Base-by-base conservation (phyloP, 2,113 vertebrate species). In the Sander vitreus region DNA sequence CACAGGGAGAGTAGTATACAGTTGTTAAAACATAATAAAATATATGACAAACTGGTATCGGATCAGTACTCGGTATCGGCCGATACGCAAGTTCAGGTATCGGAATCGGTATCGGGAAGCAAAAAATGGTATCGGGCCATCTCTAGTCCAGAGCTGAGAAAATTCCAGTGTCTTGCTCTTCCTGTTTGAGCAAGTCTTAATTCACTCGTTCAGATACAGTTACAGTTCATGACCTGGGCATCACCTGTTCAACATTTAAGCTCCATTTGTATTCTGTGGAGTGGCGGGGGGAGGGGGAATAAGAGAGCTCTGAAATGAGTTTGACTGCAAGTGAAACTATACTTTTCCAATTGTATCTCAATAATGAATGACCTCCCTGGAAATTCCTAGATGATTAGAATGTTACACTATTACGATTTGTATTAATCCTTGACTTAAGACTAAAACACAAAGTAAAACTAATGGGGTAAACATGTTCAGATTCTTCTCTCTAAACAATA, bases 161-260 rank as follows among this genome's bases (percentile, higher is more conserved):
- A 78, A 73, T 18, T 59, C 66, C 72, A 60, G 48, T 25, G 48
- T 47, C 55, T 62, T 21, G 5, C 55, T 58, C 62, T 83, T 85
- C 76, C 65, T 51, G 55, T 79, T 55, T 71, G 27, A 72, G 50
- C 18, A 10, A 33, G 27, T 36, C 36, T 65, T 59, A 60, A 77
- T 50, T 75, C 65, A 57, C 11, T 15, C 1, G 1, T 51, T 57
- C 51, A 79, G 78, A 70, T 71, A 30, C 51, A 73, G 74, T 85
- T 86, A 75, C 77, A 78, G 58, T 80, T 75, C 66, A 62, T 66
- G 83, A 80, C 86, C 84, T 18, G 18, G 33, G 3, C 75, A 13
- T 83, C 69, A 63, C 54, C 69, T 73, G 80, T 78, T 70, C 66
- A 57, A 47, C 21, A 27, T 80, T 84, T 65, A 19, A 48, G 27